A percentile compares a stretch with the other conserved stretches of the same genome.
Conservation (phyloP, 2,888 invertebrate species). For the Acronicta alni region DNA sequence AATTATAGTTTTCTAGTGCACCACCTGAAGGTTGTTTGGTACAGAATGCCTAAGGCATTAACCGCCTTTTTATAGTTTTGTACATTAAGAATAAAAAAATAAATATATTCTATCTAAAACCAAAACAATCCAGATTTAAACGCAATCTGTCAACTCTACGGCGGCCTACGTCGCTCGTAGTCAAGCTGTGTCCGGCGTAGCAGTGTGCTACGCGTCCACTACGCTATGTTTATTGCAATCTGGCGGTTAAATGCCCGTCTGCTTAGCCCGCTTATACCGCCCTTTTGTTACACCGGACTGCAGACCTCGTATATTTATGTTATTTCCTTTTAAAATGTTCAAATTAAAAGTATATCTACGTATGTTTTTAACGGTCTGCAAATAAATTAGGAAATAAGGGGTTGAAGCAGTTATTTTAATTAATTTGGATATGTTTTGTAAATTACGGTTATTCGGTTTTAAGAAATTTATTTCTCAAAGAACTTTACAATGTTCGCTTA, state of each 20-base stretch:
- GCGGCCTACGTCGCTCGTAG: conserved; percentile 65
- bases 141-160: conserved; percentile 59
- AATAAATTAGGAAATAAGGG: conserved; percentile 9
- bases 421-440: neutral
- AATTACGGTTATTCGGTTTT: too few relatives aligned
- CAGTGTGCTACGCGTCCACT: conserved; percentile 79
- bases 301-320: conserved; percentile 64
- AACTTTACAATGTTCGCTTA: too few relatives aligned
- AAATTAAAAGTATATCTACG: conserved; percentile 46
- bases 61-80: too few relatives aligned
- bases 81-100: too few relatives aligned
- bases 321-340: conserved; percentile 54
- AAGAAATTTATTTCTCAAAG: too few relatives aligned
- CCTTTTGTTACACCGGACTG: conserved; percentile 75
- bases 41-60: too few relatives aligned
- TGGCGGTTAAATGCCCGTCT: conserved; percentile 85
- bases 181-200: conserved; percentile 82
- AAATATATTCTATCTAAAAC: too few relatives aligned
- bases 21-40: too few relatives aligned
- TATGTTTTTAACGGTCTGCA: conserved; percentile 30
- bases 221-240: conserved; percentile 87
- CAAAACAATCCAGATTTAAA: neutral
- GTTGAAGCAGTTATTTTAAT: conserved; percentile 17
- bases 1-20: too few relatives aligned
- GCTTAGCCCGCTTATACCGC: conserved; percentile 80